A percentile compares a stretch with the other conserved stretches of the same genome.
Conservation (phyloP, 2,888 invertebrate species). For the Drosophila paucipuncta region DNA sequence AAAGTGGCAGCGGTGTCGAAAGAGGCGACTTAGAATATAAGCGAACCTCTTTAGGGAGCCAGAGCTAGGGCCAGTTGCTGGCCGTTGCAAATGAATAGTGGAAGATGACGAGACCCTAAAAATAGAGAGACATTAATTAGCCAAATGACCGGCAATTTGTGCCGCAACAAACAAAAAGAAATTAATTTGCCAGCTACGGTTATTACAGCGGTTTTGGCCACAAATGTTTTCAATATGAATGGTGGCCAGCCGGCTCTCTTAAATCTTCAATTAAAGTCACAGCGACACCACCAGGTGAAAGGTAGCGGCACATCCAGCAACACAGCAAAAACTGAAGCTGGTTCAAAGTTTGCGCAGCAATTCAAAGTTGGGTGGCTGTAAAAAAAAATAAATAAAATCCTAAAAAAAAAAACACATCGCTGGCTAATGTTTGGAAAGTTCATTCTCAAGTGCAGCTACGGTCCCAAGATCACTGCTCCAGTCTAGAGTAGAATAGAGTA, state of each 20-base stretch:
- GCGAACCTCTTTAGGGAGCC: slow-evolving; percentile 49
- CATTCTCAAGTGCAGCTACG: slow-evolving; percentile 61
- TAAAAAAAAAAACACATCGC: slow-evolving; percentile 7
- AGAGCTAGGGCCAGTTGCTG: slow-evolving; percentile 31
- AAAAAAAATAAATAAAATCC: slow-evolving; percentile 8
- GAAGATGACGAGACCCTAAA: slow-evolving; percentile 71
- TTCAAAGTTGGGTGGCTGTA: slow-evolving; percentile 44
- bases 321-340: slow-evolving; percentile 1
- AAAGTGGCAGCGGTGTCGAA: slow-evolving; percentile 28
- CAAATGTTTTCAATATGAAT: slow-evolving; percentile 41
- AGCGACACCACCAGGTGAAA: slow-evolving; percentile 62
- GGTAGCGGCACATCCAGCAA: slow-evolving; percentile 45
- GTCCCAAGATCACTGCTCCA: slow-evolving; percentile 49
- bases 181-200: slow-evolving; percentile 81
- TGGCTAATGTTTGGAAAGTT: slow-evolving; percentile 75
- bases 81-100: slow-evolving; percentile 44
- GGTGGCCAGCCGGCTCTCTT: slow-evolving; percentile 10
- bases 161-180: slow-evolving; percentile 61
- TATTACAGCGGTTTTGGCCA: slow-evolving; percentile 70
- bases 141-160: slow-evolving; percentile 76
- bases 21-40: slow-evolving; percentile 51
- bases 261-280: slow-evolving; percentile 45
- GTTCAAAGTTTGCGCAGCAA: slow-evolving; percentile 57
- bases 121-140: slow-evolving; percentile 81
- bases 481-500: slow-evolving; percentile 40